phyloP scores from a whole-genome alignment of 2,797 vertebrate species.

The Tiaroga cobitis region DNA sequence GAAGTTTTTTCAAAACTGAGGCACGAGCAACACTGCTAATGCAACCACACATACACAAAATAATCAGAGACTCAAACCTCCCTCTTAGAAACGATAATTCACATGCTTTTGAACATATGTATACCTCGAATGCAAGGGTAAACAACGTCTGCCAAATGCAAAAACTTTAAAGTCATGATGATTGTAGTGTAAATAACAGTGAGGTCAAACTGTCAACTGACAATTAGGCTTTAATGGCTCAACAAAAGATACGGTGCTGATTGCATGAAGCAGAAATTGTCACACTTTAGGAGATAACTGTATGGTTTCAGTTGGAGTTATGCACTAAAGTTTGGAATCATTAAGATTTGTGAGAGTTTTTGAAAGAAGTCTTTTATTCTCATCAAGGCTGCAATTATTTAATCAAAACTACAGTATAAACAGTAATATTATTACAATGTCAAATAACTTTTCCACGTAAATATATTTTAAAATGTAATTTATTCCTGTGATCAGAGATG shows the following conservation, averaged over 20 bases:
- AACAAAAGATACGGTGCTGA: not conserved
- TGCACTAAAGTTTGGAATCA: not conserved
- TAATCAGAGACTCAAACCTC: slow-evolving; percentile 36
- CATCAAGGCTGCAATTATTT: not conserved
- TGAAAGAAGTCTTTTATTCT: not conserved
- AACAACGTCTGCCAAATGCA: not conserved
- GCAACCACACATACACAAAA: slow-evolving; percentile 2
- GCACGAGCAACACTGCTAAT: not conserved
- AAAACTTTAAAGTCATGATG: not conserved
- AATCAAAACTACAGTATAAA: not conserved
- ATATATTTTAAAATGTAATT: too few species aligned
- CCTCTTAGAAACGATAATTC: not conserved
- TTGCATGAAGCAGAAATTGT: not conserved
- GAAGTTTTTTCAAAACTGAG: slow-evolving; percentile 41
- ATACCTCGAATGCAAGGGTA: not conserved
- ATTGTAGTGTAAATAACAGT: not conserved
- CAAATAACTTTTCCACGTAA: not conserved
- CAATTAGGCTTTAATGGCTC: not conserved
- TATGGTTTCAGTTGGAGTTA: not conserved
- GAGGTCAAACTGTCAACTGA: not conserved
- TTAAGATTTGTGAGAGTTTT: not conserved
- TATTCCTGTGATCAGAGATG: not conserved
- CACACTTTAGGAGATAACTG: not conserved
- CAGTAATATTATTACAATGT: not conserved
- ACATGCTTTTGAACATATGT: not conserved